A percentile compares a stretch with the other conserved stretches of the same genome.
These are phyloP conservation scores for Phyllotreta striolata DNA, from an alignment of 2,888 invertebrate genomes.

Conservation along the genomic window DNA sequence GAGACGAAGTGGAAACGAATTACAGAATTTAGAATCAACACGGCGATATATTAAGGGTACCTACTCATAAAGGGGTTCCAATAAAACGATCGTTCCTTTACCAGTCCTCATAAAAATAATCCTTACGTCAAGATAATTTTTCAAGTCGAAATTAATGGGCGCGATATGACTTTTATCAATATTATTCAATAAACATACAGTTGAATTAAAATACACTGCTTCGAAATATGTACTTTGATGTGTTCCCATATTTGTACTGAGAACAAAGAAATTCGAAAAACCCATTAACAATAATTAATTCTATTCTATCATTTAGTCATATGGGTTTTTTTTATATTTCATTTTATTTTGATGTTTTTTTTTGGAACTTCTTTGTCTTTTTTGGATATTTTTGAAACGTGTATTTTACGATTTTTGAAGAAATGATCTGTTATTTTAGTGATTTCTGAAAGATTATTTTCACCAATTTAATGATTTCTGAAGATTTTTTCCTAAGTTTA, in stretches of 20 bases:
- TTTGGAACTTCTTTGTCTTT: no score
- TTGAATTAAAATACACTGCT: constrained; percentile 25
- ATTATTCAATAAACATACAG: constrained; percentile 37
- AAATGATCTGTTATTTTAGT: no score
- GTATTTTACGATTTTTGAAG: no score
- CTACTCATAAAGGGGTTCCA: constrained; percentile 26
- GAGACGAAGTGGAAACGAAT: constrained; percentile 18
- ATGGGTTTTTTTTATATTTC: no score
- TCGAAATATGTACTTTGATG: not conserved
- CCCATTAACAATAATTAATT: no score
- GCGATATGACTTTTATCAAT: constrained; percentile 36
- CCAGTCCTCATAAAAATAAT: constrained; percentile 36
- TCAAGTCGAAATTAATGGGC: constrained; percentile 33
- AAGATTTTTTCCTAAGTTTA: no score
- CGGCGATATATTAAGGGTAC: constrained; percentile 28
- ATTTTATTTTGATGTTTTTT: no score
- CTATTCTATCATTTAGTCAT: no score
- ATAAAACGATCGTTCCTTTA: constrained; percentile 29
- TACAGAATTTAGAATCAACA: constrained; percentile 33
- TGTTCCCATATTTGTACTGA: not conserved
- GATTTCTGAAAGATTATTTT: no score
- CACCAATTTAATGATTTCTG: no score
- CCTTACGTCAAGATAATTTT: constrained; percentile 35
- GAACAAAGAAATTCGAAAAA: not conserved
- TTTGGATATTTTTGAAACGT: no score